Evolutionary conservation across 2,113 vertebrate genomes (phyloP), one percentile per base, ranked within the genome.

Genomic region (Perccottus glenii): DNA sequence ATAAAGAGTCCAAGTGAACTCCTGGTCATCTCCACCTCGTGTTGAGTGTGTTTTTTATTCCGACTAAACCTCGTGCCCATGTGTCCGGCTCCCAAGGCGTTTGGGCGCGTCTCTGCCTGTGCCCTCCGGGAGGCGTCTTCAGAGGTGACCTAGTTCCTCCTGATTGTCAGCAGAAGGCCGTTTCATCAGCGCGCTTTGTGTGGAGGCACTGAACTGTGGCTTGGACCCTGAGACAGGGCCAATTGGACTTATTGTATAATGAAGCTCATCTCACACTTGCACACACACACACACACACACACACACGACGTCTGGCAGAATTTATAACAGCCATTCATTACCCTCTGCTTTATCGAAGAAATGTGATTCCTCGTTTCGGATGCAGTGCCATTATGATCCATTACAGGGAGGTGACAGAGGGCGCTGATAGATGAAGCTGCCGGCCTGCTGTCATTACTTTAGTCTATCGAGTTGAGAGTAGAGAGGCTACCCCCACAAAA

Each of bases 81-180:
- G 77, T 75, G 73, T 62, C 11, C 9, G 2, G 40, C 71, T 79
- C 84, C 79, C 85, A 42, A 50, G 80, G 61, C 75, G 78, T 78
- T 73, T 63, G 70, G 62, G 60, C 69, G 60, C 67, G 16, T 49
- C 19, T 73, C n/a, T 48, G 60, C 64, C 33, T 9, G 19, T 33
- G 58, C 85, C 88, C 84, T 90, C 77, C 42, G 84, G 84, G 87
- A 80, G 45, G 64, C 57, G 64, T 81, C 83, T 79, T 77, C 86
- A 82, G 87, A 91, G 88, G 88, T 90, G 91, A 91, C 91, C 90
- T 87, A 92, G 47, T 90, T 91, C 83, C n/a, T 70, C 74, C 78
- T 88, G 80, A 87, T 85, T 71, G 83, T 88, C 84, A 84, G 88
- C 89, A 90, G 87, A 87, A 90, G 88, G 84, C 80, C 7, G 64